These are phyloP conservation scores for Carettochelys insculpta DNA, from an alignment of 2,113 vertebrate species.

Conservation along the genomic window DNA sequence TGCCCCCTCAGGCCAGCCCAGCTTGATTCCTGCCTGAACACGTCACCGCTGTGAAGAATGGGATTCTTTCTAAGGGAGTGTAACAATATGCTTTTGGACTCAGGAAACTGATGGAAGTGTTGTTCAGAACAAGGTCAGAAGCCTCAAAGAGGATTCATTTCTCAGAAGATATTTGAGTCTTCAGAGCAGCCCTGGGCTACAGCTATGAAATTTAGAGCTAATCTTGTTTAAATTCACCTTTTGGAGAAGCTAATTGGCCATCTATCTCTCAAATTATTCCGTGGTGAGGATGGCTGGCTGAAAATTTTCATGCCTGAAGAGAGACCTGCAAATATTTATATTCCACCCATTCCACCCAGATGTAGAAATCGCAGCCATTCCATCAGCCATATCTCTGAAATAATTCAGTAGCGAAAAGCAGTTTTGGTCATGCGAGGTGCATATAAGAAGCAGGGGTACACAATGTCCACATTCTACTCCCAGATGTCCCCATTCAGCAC, in stretches of 20 bases:
- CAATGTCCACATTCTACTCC: too few species aligned
- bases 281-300: rapidly evolving
- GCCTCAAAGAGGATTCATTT: not conserved
- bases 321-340: not conserved
- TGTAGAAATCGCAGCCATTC: not conserved
- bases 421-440: too few species aligned
- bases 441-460: too few species aligned
- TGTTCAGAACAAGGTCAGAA: not conserved
- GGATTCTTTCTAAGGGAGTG: not conserved
- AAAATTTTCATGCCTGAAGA: not conserved
- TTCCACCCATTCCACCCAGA: not conserved
- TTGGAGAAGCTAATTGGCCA: constrained; percentile 2
- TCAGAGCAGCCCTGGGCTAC: not conserved
- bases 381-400: not conserved
- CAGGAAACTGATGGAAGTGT: not conserved
- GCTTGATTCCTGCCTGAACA: not conserved
- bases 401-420: not conserved
- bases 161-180: constrained; percentile 33
- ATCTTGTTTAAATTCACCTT: constrained; percentile 12
- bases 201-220: not conserved
- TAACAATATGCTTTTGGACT: not conserved
- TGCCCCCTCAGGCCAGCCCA: not conserved
- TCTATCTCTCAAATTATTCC: not conserved
- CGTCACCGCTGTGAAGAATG: rapidly evolving
- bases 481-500: too few species aligned